Evolutionary conservation across 2,113 vertebrate species (phyloP).

Genomic region (Microtus ochrogaster): DNA sequence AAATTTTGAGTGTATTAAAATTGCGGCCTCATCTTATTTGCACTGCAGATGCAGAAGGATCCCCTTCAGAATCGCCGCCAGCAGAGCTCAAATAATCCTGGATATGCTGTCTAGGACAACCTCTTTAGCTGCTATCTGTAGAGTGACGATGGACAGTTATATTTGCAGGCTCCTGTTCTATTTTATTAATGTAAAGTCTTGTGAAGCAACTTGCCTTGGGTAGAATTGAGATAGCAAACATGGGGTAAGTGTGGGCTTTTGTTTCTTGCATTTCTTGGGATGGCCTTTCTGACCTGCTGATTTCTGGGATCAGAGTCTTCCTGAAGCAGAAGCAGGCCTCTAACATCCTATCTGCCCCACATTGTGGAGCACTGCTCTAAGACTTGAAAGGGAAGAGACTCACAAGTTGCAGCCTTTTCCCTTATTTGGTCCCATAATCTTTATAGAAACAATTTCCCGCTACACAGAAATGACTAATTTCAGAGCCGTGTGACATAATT

Average conservation of each 20-base stretch:
- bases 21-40: not conserved
- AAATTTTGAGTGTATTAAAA: not conserved
- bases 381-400: not conserved
- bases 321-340: not conserved
- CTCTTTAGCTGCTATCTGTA: not conserved
- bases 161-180: not conserved
- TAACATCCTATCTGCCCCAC: fast-evolving
- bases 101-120: not conserved
- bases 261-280: not conserved
- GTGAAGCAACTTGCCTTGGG: not conserved
- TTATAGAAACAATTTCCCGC: conserved; percentile 38
- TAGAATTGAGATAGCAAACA: too few species aligned
- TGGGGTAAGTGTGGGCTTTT: fast-evolving
- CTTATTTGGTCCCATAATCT: not conserved
- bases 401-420: not conserved
- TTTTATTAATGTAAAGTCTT: not conserved
- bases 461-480: conserved; percentile 24
- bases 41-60: conserved; percentile 7
- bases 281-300: not conserved
- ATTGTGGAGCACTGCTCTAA: not conserved
- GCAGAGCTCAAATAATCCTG: conserved; percentile 9
- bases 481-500: conserved; percentile 23
- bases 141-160: not conserved
- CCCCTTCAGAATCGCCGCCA: not conserved
- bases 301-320: not conserved